phyloP scores from a whole-genome alignment of 2,113 vertebrate genomes.

The Taurulus bubalis region DNA sequence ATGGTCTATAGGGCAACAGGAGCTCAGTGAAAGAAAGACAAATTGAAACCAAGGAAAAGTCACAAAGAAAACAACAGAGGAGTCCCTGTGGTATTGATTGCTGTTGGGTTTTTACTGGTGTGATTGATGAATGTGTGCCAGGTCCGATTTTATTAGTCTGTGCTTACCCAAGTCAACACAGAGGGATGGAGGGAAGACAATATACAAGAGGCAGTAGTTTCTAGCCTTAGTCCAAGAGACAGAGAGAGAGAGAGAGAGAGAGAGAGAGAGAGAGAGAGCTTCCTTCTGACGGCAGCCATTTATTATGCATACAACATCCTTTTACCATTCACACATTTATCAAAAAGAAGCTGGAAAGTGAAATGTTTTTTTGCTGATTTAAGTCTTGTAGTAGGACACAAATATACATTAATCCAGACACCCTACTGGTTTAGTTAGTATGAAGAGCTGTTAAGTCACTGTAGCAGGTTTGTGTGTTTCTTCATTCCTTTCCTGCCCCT shows the following conservation, averaged over 20 bases:
- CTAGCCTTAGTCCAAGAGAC: slow-evolving; percentile 18
- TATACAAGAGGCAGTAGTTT: slow-evolving; percentile 38
- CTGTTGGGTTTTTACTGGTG: slow-evolving; percentile 50
- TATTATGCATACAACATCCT: slow-evolving; percentile 34
- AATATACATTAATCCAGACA: slow-evolving; percentile 17
- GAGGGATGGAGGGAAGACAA: slow-evolving; percentile 25
- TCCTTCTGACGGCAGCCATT: slow-evolving; percentile 40
- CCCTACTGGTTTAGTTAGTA: neutral
- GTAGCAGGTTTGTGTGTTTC: slow-evolving; percentile 49
- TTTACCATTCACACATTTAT: slow-evolving; percentile 51
- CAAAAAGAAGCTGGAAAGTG: slow-evolving; percentile 26
- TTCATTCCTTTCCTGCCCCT: neutral
- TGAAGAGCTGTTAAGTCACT: slow-evolving; percentile 35
- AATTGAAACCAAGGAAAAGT: slow-evolving; percentile 30
- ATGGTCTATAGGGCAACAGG: slow-evolving; percentile 10
- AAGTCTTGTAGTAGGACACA: slow-evolving; percentile 7
- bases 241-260: slow-evolving; percentile 17
- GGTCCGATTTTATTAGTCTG: slow-evolving; percentile 62
- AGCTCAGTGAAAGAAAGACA: slow-evolving; percentile 14
- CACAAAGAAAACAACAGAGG: slow-evolving; percentile 3
- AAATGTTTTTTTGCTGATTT: slow-evolving; percentile 45
- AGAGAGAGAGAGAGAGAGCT: slow-evolving; percentile 24
- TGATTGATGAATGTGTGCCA: slow-evolving; percentile 67
- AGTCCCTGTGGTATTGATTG: slow-evolving; percentile 59
- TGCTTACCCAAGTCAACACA: slow-evolving; percentile 51